Percentiles rank a stretch among this genome's conserved stretches.
Conservation (phyloP, 2,888 invertebrate genomes). For the Papilio elwesi region DNA sequence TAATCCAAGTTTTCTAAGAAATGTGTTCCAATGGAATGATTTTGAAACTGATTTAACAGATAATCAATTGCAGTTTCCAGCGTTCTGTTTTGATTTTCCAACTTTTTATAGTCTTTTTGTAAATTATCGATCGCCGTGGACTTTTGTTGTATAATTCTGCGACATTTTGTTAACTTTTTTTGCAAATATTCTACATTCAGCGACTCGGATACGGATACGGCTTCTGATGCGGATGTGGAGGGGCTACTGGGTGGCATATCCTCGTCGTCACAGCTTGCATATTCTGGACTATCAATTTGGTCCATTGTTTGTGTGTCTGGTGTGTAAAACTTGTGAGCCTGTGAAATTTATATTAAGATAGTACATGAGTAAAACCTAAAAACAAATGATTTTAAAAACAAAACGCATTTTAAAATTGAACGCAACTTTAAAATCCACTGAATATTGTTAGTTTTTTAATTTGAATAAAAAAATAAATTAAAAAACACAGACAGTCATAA, state of each 20-base stretch:
- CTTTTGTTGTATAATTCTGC: conserved; percentile 5
- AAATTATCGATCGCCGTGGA: not conserved
- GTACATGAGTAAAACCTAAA: not conserved
- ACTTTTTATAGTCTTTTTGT: not conserved
- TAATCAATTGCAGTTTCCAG: conserved; percentile 5
- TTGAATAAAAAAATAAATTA: no score
- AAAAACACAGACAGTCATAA: no score
- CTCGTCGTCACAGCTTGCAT: not conserved
- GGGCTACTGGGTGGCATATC: conserved; percentile 1
- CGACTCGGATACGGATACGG: not conserved
- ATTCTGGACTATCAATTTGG: not conserved
- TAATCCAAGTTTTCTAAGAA: conserved; percentile 17
- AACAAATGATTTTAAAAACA: not conserved
- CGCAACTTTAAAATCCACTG: no score
- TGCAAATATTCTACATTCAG: not conserved
- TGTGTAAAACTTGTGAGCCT: not conserved
- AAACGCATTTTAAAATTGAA: no score
- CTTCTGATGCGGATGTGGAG: not conserved
- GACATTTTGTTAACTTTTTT: not conserved
- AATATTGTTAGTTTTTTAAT: no score
- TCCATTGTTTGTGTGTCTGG: not conserved
- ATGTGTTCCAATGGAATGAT: conserved; percentile 9
- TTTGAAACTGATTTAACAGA: conserved; percentile 11
- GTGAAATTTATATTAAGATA: not conserved
- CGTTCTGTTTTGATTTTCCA: conserved; percentile 5